Base-by-base conservation (phyloP, 1,140 invertebrate genomes). In the Magallana ariakensis region DNA sequence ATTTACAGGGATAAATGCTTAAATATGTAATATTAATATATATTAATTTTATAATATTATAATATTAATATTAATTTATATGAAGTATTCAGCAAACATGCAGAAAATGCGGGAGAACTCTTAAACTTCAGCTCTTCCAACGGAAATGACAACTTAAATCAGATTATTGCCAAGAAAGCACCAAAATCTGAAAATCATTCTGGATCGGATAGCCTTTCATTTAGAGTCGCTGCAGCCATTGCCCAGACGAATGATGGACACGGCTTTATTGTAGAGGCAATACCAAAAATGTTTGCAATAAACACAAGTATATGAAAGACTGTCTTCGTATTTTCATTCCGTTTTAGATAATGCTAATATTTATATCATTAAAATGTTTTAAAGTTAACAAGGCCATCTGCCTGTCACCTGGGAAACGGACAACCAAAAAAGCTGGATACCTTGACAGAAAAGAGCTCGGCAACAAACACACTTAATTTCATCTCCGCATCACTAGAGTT, bases 191-290 rank as follows among this genome's bases (percentile, higher is more conserved):
- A 53, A 15, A 16, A 54, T 13, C 53, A 81, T n/a, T 81, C 80
- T 6, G 80, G 26, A 53, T 55, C 80, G n/a, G 26, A 53, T 11
- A 81, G 80, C 15, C 33, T 54, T 46, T 53, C 33, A 46, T 81
- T 16, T 11, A 46, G 80, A 19, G 80, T 81, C 8, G 80, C 80
- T n/a, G 80, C 80, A 13, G 33, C 80, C 53, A 46, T 53, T 15
- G 33, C 80, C 11, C 80, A 26, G 10, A 81, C 0, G 33, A 53
- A 53, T 15, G 46, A 81, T 16, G 87, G 82, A 60, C 84, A 89
- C 83, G 70, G 81, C 82, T 89, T 83, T 85, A 55, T 53, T 84
- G 33, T 19, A 70, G 13, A 83, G 83, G 86, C 19, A 87, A 66
- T 22, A 10, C 16, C 26, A 19, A n/a, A 22, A 1, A 9, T 5